Evolutionary conservation across 2,888 invertebrate species (phyloP).

Genomic region (Nymphalis polychloros): DNA sequence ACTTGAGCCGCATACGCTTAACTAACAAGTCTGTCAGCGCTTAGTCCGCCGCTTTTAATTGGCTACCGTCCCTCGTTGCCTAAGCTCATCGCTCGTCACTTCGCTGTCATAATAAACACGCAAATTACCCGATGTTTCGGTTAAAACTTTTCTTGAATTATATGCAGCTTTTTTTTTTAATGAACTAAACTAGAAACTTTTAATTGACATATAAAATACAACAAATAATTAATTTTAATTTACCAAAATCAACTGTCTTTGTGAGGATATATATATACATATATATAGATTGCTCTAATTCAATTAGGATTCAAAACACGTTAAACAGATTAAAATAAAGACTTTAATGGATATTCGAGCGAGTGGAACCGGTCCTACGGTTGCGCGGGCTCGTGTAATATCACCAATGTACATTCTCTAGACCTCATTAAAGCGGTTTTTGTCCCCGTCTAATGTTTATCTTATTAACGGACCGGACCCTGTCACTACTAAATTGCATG

Average conservation of each 20-base stretch:
- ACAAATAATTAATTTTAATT: not conserved
- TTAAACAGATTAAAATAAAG: constrained; percentile 58
- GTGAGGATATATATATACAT: not conserved
- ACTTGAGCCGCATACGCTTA: not conserved
- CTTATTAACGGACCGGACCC: constrained; percentile 57
- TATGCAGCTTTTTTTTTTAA: not conserved
- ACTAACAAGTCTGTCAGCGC: constrained; percentile 25
- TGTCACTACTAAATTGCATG: constrained; percentile 55
- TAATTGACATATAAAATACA: not conserved
- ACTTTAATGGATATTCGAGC: constrained; percentile 56
- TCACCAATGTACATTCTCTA: constrained; percentile 64
- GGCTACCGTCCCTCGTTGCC: constrained; percentile 50
- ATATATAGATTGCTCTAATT: constrained; percentile 52
- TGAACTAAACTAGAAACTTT: not conserved
- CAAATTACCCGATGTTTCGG: constrained; percentile 44
- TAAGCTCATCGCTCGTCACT: constrained; percentile 46
- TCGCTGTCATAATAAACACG: constrained; percentile 50
- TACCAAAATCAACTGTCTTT: constrained; percentile 1
- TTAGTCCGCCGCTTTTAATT: constrained; percentile 45
- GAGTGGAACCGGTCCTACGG: constrained; percentile 56
- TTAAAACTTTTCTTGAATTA: not conserved
- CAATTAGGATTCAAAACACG: constrained; percentile 58
- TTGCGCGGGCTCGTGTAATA: constrained; percentile 57
- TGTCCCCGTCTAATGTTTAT: constrained; percentile 64
- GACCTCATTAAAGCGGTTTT: constrained; percentile 66